These are phyloP conservation scores for Melanogrammus aeglefinus DNA, from an alignment of 2,797 vertebrate genomes.

Conservation along the genomic window DNA sequence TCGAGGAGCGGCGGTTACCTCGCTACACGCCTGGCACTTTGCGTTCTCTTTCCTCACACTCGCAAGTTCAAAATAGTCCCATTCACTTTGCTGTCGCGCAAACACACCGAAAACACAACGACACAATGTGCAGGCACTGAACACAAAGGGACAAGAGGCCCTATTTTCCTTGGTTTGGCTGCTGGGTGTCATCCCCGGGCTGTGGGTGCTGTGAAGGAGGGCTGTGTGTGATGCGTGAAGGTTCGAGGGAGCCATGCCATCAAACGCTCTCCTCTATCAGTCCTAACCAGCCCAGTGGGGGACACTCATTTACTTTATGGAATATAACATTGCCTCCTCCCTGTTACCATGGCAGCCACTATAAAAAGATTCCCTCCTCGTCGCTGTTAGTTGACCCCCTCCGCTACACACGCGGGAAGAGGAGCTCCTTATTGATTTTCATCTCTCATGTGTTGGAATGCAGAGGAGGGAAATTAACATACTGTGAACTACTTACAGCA, in stretches of 20 bases:
- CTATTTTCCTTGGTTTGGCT: constrained; percentile 53
- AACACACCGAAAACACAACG: no score
- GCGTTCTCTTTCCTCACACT: no score
- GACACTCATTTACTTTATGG: constrained; percentile 74
- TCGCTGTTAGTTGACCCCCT: constrained; percentile 63
- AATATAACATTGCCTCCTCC: constrained; percentile 72
- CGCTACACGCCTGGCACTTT: no score
- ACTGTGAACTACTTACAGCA: constrained; percentile 47
- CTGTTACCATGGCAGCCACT: constrained; percentile 75
- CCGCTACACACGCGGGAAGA: constrained; percentile 32
- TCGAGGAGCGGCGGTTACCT: no score
- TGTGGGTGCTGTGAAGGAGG: constrained; percentile 59
- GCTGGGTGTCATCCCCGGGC: constrained; percentile 18
- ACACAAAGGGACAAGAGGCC: constrained; percentile 27
- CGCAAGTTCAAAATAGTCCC: no score
- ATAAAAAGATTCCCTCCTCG: constrained; percentile 74
- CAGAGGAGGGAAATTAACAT: constrained; percentile 59
- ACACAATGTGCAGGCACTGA: not conserved
- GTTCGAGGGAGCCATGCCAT: constrained; percentile 49
- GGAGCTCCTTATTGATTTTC: constrained; percentile 72
- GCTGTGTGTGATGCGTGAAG: constrained; percentile 50
- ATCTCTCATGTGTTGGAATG: constrained; percentile 66
- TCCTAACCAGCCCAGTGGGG: constrained; percentile 64
- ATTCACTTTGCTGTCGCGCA: no score
- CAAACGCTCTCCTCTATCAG: constrained; percentile 57